Evolutionary conservation across 2,888 invertebrate genomes (phyloP).

Genomic region (Onchidella celtica): DNA sequence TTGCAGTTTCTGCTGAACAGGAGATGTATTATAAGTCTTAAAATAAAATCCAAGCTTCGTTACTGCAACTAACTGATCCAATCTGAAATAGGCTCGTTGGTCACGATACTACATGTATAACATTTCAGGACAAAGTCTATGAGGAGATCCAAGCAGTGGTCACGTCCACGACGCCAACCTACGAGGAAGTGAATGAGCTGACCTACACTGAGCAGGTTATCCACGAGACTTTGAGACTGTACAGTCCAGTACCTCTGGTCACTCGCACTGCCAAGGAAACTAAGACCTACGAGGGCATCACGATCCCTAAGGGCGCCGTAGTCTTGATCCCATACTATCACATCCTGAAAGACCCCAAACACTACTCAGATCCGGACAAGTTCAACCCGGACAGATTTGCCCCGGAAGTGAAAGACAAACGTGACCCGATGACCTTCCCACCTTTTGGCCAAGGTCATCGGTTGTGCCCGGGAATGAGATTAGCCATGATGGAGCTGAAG

Average conservation of each 20-base stretch:
- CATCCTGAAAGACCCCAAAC: not conserved
- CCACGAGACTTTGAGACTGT: slow-evolving; percentile 23
- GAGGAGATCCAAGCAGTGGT: not conserved
- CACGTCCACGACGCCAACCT: not conserved
- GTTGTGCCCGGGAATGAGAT: slow-evolving; percentile 17
- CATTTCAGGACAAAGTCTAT: not conserved
- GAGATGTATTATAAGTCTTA: too few species aligned
- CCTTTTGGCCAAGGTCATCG: slow-evolving; percentile 19
- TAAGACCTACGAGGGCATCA: slow-evolving; percentile 15
- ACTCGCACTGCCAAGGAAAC: slow-evolving; percentile 4
- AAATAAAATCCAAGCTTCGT: not conserved
- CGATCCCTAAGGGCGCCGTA: slow-evolving; percentile 18
- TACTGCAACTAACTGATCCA: too few species aligned
- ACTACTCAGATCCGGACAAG: not conserved
- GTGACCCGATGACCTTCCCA: slow-evolving; percentile 1
- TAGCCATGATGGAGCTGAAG: slow-evolving; percentile 12
- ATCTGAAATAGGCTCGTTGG: too few species aligned
- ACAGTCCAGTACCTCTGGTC: not conserved
- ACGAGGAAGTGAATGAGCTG: not conserved
- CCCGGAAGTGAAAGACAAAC: not conserved
- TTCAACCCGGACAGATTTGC: slow-evolving; percentile 17
- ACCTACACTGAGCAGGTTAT: slow-evolving; percentile 16
- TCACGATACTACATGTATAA: not conserved
- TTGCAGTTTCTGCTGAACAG: too few species aligned
- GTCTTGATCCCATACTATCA: slow-evolving; percentile 6